Conservation (phyloP, 2,888 invertebrate genomes). For the Aproaerema taeniolella region DNA sequence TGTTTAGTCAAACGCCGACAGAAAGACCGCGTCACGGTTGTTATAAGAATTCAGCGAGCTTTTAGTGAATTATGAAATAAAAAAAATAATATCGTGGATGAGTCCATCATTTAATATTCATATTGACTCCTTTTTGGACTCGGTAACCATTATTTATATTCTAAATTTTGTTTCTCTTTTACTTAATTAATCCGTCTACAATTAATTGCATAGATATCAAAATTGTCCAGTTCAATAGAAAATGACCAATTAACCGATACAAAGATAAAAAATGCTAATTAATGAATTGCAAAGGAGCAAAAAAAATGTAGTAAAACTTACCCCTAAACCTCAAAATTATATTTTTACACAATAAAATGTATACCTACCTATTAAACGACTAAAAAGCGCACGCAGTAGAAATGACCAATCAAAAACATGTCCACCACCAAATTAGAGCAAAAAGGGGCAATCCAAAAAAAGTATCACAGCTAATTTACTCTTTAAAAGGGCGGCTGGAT, state of each 20-base stretch:
- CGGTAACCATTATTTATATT: not conserved
- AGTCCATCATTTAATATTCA: conserved; percentile 7
- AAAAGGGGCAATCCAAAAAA: not conserved
- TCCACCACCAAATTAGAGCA: not conserved
- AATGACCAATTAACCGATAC: too few relatives aligned
- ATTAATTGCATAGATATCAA: too few relatives aligned
- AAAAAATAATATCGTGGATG: conserved; percentile 1
- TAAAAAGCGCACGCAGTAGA: too few relatives aligned
- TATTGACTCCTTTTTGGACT: not conserved
- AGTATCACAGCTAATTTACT: conserved; percentile 32
- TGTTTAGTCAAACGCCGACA: conserved; percentile 53
- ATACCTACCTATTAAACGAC: too few relatives aligned
- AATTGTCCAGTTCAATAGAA: too few relatives aligned
- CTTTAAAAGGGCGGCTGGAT: conserved; percentile 31
- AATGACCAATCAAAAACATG: too few relatives aligned
- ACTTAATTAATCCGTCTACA: too few relatives aligned
- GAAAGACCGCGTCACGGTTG: conserved; percentile 38
- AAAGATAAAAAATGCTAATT: too few relatives aligned
- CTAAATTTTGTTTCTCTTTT: not conserved
- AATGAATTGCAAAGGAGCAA: not conserved
- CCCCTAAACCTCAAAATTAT: too few relatives aligned
- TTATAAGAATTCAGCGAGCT: conserved; percentile 17
- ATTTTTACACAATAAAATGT: too few relatives aligned
- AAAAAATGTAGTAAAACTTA: not conserved
- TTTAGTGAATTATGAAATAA: conserved; percentile 25